Conservation (phyloP, 1,140 invertebrate species). For the Anastrepha ludens region DNA sequence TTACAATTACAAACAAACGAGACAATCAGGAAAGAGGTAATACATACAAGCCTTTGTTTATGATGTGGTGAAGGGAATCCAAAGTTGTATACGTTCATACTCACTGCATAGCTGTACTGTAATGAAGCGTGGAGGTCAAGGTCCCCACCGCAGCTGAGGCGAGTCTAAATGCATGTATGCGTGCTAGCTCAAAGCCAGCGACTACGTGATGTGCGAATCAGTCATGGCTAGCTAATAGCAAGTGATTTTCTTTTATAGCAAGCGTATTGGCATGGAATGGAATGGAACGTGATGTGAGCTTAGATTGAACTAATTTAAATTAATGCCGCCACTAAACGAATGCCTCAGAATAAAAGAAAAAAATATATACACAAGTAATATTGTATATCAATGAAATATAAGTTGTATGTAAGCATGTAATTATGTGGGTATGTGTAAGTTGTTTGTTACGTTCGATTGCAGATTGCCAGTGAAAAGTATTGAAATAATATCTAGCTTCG, state of each 20-base stretch:
- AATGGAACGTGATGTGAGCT: constrained; percentile 34
- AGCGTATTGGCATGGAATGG: constrained; percentile 6
- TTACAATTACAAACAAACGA: neutral
- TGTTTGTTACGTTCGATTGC: neutral
- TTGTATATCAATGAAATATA: neutral
- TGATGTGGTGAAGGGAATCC: neutral
- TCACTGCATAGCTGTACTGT: constrained; percentile 3
- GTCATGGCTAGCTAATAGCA: neutral
- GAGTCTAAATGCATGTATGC: neutral
- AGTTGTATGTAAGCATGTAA: neutral
- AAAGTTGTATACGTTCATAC: neutral
- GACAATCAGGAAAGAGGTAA: neutral
- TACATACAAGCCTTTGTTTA: no score
- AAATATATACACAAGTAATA: neutral
- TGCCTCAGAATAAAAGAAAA: neutral
- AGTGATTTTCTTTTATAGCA: neutral
- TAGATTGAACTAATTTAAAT: constrained; percentile 45
- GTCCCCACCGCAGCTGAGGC: constrained; percentile 18
- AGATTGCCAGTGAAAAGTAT: neutral
- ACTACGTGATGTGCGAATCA: constrained; percentile 32
- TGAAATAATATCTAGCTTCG: neutral
- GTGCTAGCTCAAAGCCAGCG: constrained; percentile 7
- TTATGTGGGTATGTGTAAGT: neutral
- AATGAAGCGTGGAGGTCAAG: constrained; percentile 46
- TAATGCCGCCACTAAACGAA: constrained; percentile 42